Evolutionary conservation across 2,888 invertebrate genomes (phyloP).

Genomic region (Cheilosia vernalis): DNA sequence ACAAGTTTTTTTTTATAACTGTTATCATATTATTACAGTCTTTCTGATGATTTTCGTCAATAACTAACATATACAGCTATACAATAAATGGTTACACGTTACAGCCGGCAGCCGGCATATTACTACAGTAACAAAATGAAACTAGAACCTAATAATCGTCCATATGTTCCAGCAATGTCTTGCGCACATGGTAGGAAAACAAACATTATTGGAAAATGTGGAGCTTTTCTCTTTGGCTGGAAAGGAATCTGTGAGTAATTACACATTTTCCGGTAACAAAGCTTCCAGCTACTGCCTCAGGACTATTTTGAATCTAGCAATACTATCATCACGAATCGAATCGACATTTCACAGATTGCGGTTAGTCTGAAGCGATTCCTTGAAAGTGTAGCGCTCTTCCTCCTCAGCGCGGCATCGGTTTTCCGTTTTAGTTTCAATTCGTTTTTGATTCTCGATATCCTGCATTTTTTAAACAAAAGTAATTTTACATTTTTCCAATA

Average conservation of each 20-base stretch:
- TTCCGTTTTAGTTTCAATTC: constrained; percentile 69
- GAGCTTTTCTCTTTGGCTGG: constrained; percentile 43
- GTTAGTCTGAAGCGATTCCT: constrained; percentile 65
- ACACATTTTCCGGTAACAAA: constrained; percentile 50
- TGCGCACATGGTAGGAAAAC: constrained; percentile 64
- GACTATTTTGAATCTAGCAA: constrained; percentile 44
- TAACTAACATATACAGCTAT: too few species aligned
- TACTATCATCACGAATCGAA: constrained; percentile 44
- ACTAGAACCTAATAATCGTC: constrained; percentile 11
- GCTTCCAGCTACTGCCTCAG: constrained; percentile 55
- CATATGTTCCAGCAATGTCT: constrained; percentile 50
- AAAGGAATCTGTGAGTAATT: constrained; percentile 35
- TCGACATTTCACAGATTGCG: constrained; percentile 40
- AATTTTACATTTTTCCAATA: constrained; percentile 24
- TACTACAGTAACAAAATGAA: constrained; percentile 13
- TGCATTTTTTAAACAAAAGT: constrained; percentile 62
- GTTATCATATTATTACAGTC: too few species aligned
- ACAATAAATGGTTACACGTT: not conserved
- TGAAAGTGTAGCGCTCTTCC: constrained; percentile 63
- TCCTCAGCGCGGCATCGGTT: constrained; percentile 62
- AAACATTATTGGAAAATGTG: constrained; percentile 48
- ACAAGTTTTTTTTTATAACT: too few species aligned
- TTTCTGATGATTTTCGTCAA: too few species aligned
- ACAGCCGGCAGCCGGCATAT: constrained; percentile 1
- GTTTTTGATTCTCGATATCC: constrained; percentile 65